Conservation (phyloP, 2,113 vertebrate species). For the Seriola aureovittata region DNA sequence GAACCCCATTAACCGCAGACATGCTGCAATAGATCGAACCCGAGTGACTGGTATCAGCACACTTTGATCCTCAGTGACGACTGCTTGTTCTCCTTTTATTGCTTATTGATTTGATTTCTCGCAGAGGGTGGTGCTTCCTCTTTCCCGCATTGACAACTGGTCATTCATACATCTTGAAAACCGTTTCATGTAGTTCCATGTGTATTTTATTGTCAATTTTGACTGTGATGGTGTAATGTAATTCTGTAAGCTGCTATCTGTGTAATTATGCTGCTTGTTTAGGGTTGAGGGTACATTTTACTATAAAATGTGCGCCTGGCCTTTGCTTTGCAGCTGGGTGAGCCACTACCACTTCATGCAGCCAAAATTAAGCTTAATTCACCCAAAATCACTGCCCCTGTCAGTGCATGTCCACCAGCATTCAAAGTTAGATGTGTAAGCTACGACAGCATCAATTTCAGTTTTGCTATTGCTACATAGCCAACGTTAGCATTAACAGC, state of each 20-base stretch:
- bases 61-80: slow-evolving; percentile 45
- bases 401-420: neutral
- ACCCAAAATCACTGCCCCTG: neutral
- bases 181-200: neutral
- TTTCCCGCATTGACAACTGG: neutral
- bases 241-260: neutral
- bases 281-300: neutral
- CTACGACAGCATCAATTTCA: neutral
- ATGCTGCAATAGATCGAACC: slow-evolving; percentile 54
- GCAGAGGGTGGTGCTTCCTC: neutral
- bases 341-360: neutral
- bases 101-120: slow-evolving; percentile 58
- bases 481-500: too few relatives aligned
- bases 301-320: neutral
- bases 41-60: slow-evolving; percentile 44
- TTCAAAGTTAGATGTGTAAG: neutral
- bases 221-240: neutral
- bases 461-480: too few relatives aligned
- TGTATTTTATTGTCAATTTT: neutral
- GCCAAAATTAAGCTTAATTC: neutral
- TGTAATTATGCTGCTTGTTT: neutral
- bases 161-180: neutral
- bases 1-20: slow-evolving; percentile 60
- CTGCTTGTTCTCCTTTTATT: slow-evolving; percentile 47
- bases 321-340: neutral